Evolutionary conservation across 2,888 invertebrate species (phyloP), one percentile per base, ranked within the genome.

Genomic region (Nomada flava): DNA sequence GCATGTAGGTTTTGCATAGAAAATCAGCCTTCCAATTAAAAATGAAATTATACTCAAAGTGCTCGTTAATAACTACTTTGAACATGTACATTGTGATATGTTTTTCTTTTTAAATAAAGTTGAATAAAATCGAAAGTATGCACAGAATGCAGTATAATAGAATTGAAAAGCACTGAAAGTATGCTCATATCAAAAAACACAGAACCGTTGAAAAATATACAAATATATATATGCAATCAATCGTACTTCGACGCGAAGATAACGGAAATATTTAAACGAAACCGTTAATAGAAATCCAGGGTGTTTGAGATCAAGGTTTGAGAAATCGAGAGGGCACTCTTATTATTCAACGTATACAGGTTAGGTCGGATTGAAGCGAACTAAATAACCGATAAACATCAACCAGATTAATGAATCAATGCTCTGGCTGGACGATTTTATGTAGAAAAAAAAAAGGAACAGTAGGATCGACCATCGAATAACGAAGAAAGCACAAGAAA

Each of bases 291-390:
- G 23, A 18, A 44, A 23, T 11, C 4, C 44, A 23, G 23, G 3
- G 23, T 7, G 2, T 55, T 29, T 20, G 11, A 36, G 36, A 36
- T 36, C 36, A 7, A 7, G 36, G 36, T 50, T 23, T 13, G 15
- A 50, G 42, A 60, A 29, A 26, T 64, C 11, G 10, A 47, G 36
- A 18, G n/a, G 15, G 63, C 53, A 64, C 72, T 76, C 67, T 55
- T 74, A 53, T 64, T 52, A 68, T 62, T 78, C 76, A 57, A 55
- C 26, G 44, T 20, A 69, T 84, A 70, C 42, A 86, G 86, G 86
- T 86, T 86, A 86, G 68, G 87, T 87, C 10, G 53, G 63, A 57
- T 81, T 70, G 26, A 67, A 72, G 52, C 44, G 29, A 59, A 44
- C 64, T 63, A 78, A 79, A 63, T 85, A 75, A 65, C 60, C 79